Evolutionary conservation across 2,113 vertebrate species (phyloP), one percentile per base, ranked within the genome.

Genomic region (Trachemys scripta): DNA sequence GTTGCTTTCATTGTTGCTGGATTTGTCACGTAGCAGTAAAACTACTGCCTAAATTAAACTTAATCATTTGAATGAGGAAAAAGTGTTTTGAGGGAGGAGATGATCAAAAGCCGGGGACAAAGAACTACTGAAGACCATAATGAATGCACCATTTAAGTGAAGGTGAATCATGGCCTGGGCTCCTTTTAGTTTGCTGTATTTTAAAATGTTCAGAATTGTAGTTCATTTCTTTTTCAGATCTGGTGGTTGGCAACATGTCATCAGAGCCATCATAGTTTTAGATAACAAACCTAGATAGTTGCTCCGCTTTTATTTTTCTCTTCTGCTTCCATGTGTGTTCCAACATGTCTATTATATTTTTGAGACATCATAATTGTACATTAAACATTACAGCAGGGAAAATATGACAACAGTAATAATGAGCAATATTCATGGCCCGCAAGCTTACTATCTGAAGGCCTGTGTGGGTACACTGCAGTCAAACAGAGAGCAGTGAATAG

Each of bases 341-440:
- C 76, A 91, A 17, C 85, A 10, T n/a, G 93, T 86, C 96, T 96
- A 89, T 84, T 86, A 54, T 89, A 92, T 96, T 92, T 95, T 10
- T 72, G 94, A 93, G 57, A 42, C 96, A 85, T 94, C 90, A 95
- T 89, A 92, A 96, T 90, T 96, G 94, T 95, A 87, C 89, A 75
- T 80, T 91, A 94, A 96, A 97, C 97, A 97, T 94, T 97, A 80
- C 95, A 96, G 69, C 81, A 93, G 94, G 94, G 97, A 95, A 88
- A 96, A 97, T 92, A 88, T 90, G 94, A 95, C 95, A 95, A 89
- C 85, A 81, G 88, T 96, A 96, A 96, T 88, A 72, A 93, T 54
- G 91, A 96, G 93, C 92, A 91, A 81, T 94, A 96, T 94, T 47
- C 54, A 91, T 91, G 94, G 90, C 94, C 94, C 89, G 56, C 92